Evolutionary conservation across 1,140 invertebrate genomes (phyloP).

Genomic region (Asbolus verrucosus): DNA sequence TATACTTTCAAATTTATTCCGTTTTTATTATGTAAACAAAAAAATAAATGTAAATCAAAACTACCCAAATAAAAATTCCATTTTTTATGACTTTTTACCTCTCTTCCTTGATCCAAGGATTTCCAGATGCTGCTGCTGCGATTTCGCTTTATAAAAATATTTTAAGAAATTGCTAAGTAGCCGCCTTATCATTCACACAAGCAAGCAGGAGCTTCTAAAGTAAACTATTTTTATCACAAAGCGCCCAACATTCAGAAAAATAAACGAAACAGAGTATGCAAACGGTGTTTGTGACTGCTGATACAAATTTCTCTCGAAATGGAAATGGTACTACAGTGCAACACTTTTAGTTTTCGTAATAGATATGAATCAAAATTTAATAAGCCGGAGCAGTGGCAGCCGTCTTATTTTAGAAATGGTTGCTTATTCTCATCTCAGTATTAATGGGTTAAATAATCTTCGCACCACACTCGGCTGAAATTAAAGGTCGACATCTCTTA

Average conservation of each 20-base stretch:
- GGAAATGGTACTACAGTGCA: slow-evolving; percentile 26
- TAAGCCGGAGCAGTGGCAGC: slow-evolving; percentile 18
- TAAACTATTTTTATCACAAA: slow-evolving; percentile 28
- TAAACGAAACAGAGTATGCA: slow-evolving; percentile 28
- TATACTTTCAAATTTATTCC: slow-evolving; percentile 19
- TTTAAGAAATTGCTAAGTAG: slow-evolving; percentile 7
- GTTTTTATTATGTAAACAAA: slow-evolving; percentile 23
- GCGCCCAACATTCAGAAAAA: slow-evolving; percentile 17
- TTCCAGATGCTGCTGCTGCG: too few relatives aligned
- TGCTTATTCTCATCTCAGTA: not conserved
- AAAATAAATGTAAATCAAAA: slow-evolving; percentile 31
- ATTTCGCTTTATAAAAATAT: too few relatives aligned
- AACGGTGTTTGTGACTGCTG: slow-evolving; percentile 29
- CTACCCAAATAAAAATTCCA: slow-evolving; percentile 7
- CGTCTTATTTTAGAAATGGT: slow-evolving; percentile 24
- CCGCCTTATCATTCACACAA: slow-evolving; percentile 8
- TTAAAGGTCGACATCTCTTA: too few relatives aligned
- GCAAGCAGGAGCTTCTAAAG: not conserved
- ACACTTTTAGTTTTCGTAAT: slow-evolving; percentile 13
- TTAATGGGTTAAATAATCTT: slow-evolving; percentile 12
- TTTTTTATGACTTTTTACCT: too few relatives aligned
- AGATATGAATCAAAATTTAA: slow-evolving; percentile 29
- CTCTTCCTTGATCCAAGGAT: too few relatives aligned
- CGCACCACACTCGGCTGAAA: too few relatives aligned
- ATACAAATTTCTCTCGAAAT: slow-evolving; percentile 33